Conservation (phyloP, 2,797 vertebrate genomes). For the Tokudaia tokunoshimensis region DNA sequence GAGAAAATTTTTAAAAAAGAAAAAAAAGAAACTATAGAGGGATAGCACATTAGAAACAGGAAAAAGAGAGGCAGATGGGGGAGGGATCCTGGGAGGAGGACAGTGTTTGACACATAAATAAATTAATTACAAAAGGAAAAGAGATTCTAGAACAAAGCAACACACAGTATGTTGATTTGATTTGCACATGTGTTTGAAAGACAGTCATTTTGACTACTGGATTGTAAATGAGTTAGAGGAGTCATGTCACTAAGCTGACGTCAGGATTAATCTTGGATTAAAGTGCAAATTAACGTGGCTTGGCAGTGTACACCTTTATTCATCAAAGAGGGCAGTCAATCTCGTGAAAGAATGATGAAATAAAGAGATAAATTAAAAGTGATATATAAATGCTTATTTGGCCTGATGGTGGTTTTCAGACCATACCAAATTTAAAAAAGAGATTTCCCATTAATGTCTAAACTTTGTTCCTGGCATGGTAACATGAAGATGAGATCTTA, state of each 20-base stretch:
- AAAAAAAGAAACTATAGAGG: too few relatives aligned
- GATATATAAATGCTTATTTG: constrained; percentile 17
- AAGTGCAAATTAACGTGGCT: constrained; percentile 20
- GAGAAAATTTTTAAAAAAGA: too few relatives aligned
- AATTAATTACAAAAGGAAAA: background rate
- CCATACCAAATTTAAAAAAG: background rate
- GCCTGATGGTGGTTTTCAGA: constrained; percentile 28
- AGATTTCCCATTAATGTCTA: constrained; percentile 20
- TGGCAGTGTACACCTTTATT: background rate
- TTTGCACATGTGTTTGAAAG: background rate
- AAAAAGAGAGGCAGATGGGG: background rate
- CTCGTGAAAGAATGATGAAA: constrained; percentile 45
- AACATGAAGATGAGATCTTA: background rate
- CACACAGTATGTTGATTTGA: background rate
- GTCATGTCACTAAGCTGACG: background rate
- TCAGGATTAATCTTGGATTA: constrained; percentile 26
- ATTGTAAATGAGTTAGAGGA: background rate
- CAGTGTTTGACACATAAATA: background rate
- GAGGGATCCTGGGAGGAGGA: background rate
- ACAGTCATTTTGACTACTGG: background rate
- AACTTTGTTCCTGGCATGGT: constrained; percentile 17
- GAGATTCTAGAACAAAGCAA: background rate
- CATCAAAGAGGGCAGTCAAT: constrained; percentile 5
- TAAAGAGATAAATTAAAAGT: constrained; percentile 42
- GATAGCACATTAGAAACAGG: background rate